Evolutionary conservation across 2,888 invertebrate species (phyloP).

Genomic region (Nineta flava): DNA sequence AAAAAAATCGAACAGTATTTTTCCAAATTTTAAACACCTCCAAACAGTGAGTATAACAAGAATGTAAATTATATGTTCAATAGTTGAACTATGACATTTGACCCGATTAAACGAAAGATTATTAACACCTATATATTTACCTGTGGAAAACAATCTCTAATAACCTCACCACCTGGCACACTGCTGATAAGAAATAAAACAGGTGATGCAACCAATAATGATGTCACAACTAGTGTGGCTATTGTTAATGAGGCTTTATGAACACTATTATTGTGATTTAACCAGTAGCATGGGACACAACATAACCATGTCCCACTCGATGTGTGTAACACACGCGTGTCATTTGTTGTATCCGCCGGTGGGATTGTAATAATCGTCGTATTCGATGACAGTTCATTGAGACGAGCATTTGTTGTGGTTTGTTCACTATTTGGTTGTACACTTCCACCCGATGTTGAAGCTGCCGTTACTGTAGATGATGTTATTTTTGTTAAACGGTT

Average conservation of each 20-base stretch:
- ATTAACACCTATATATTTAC: conserved; percentile 17
- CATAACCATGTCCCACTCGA: conserved; percentile 36
- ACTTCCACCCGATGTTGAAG: conserved; percentile 1
- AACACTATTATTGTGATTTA: conserved; percentile 36
- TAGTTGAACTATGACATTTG: background rate
- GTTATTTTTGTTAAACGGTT: too few relatives aligned
- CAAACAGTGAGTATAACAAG: too few relatives aligned
- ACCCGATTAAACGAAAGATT: background rate
- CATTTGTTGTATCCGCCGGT: background rate
- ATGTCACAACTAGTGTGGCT: conserved; percentile 40
- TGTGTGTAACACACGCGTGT: conserved; percentile 5
- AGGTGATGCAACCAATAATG: conserved; percentile 39
- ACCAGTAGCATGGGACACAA: conserved; percentile 39
- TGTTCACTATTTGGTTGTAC: background rate
- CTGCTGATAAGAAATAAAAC: conserved; percentile 38
- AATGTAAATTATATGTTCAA: too few relatives aligned
- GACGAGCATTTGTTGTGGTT: background rate
- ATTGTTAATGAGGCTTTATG: conserved; percentile 41
- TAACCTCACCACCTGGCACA: conserved; percentile 25
- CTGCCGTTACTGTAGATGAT: background rate
- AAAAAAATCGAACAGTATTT: too few relatives aligned
- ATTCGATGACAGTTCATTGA: background rate
- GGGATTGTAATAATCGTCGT: background rate
- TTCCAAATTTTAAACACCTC: too few relatives aligned
- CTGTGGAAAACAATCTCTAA: conserved; percentile 22